Percentiles rank a stretch among this genome's conserved stretches.
These are phyloP conservation scores for Cephus sareptanus DNA, from an alignment of 2,888 invertebrate species.

Conservation along the genomic window DNA sequence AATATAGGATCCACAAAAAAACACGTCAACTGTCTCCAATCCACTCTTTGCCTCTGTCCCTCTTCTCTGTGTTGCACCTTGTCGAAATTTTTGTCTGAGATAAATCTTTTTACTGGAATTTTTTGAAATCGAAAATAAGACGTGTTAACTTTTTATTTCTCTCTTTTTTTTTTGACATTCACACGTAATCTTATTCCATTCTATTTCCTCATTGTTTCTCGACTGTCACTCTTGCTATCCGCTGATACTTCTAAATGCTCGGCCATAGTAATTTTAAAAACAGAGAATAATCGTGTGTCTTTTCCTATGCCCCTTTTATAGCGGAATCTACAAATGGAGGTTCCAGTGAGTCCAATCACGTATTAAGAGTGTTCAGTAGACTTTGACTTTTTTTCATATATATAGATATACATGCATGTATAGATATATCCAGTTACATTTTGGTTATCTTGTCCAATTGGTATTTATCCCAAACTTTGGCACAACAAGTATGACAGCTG, in stretches of 20 bases:
- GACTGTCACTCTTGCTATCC: slow-evolving; percentile 13
- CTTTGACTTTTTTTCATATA: slow-evolving; percentile 25
- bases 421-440: background rate
- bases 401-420: background rate
- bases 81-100: slow-evolving; percentile 12
- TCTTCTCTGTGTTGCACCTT: slow-evolving; percentile 13
- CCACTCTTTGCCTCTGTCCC: background rate
- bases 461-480: background rate
- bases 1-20: background rate
- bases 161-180: background rate
- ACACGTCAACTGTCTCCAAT: background rate
- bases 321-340: slow-evolving; percentile 82
- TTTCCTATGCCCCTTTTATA: slow-evolving; percentile 64
- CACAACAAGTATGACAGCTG: background rate
- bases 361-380: slow-evolving; percentile 60
- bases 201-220: slow-evolving; percentile 5
- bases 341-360: slow-evolving; percentile 70
- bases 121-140: slow-evolving; percentile 3
- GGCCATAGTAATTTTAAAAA: slow-evolving; percentile 8
- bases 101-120: slow-evolving; percentile 13
- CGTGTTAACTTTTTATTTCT: slow-evolving; percentile 8
- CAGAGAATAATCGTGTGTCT: slow-evolving; percentile 64
- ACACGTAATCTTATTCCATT: background rate
- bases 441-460: background rate
- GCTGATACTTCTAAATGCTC: background rate